Evolutionary conservation across 2,113 vertebrate species (phyloP).

Genomic region (Macquaria australasica): DNA sequence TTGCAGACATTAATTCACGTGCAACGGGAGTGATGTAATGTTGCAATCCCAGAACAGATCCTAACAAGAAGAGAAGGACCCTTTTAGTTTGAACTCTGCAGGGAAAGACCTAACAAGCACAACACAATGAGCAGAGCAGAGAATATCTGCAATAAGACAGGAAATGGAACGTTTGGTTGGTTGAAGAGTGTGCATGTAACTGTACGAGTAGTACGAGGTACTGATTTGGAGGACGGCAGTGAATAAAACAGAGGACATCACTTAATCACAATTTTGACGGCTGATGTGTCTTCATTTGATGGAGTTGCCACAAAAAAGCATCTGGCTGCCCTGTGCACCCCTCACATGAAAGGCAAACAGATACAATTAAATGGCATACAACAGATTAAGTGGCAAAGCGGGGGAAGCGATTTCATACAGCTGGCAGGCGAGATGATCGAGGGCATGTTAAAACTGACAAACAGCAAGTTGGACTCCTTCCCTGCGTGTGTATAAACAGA

Average conservation of each 20-base stretch:
- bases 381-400: constrained; percentile 51
- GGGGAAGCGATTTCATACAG: constrained; percentile 48
- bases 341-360: constrained; percentile 38
- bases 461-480: constrained; percentile 36
- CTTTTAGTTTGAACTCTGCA: not conserved
- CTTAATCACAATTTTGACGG: constrained; percentile 15
- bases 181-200: not conserved
- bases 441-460: constrained; percentile 32
- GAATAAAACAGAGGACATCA: constrained; percentile 8
- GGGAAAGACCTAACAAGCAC: not conserved
- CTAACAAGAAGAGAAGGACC: not conserved
- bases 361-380: constrained; percentile 44
- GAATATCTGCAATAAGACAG: not conserved
- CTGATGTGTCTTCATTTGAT: constrained; percentile 37
- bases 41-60: not conserved
- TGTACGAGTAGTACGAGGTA: not conserved
- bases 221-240: not conserved
- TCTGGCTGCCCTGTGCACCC: constrained; percentile 9
- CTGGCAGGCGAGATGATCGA: constrained; percentile 20
- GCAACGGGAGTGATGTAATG: not conserved
- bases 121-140: not conserved
- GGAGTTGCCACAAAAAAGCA: constrained; percentile 15
- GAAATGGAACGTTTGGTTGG: not conserved
- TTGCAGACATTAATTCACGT: not conserved
- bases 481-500: not conserved